Evolutionary conservation across 2,888 invertebrate genomes (phyloP).

Genomic region (Ophraella communa): DNA sequence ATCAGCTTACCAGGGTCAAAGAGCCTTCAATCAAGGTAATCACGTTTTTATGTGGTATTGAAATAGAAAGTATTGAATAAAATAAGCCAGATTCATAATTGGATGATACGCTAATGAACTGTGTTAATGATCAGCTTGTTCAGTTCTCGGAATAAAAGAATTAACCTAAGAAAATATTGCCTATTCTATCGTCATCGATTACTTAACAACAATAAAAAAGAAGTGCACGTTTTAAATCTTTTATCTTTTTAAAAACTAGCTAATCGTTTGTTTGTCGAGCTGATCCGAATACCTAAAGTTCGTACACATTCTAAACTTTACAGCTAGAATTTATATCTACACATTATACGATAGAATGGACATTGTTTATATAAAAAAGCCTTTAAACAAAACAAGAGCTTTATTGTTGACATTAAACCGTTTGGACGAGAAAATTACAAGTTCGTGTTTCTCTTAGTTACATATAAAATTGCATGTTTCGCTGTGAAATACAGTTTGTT

Average conservation of each 20-base stretch:
- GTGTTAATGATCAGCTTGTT: neutral
- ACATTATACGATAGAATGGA: neutral
- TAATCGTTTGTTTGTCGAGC: neutral
- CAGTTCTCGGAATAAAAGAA: neutral
- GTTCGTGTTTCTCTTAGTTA: constrained; percentile 6
- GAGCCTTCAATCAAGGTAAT: too few relatives aligned
- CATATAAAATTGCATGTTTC: constrained; percentile 1
- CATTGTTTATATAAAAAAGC: neutral
- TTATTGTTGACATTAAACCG: neutral
- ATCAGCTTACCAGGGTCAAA: too few relatives aligned
- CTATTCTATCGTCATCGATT: neutral
- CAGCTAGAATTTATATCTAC: neutral
- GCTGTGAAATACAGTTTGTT: too few relatives aligned
- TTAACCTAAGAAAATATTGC: neutral
- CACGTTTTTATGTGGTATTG: too few relatives aligned
- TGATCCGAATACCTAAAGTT: neutral
- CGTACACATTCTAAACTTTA: neutral
- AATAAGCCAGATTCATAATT: neutral
- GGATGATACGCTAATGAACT: neutral
- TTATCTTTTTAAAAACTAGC: neutral
- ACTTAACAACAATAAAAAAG: neutral
- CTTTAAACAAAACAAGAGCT: neutral
- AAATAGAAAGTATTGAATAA: too few relatives aligned
- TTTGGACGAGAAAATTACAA: neutral
- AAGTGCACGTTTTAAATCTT: neutral